A percentile compares a stretch with the other conserved stretches of the same genome.
Conservation (phyloP, 2,797 vertebrate species). For the Fringilla coelebs region DNA sequence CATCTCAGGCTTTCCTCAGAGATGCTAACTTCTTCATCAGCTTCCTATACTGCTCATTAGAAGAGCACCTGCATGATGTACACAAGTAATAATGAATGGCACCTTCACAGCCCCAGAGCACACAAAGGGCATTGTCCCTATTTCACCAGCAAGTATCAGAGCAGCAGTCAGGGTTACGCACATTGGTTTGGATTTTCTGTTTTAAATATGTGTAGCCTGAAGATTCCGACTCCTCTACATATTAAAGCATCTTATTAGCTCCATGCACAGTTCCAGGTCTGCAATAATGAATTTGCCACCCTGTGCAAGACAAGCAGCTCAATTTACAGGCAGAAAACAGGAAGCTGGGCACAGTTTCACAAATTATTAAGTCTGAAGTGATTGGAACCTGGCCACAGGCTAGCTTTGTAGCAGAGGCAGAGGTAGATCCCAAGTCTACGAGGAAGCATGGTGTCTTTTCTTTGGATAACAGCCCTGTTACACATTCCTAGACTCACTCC, state of each 20-base stretch:
- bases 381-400: neutral
- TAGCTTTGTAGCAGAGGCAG: neutral
- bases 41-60: neutral
- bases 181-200: neutral
- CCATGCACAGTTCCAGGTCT: neutral
- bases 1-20: neutral
- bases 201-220: neutral
- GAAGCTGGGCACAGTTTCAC: neutral
- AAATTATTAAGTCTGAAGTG: neutral
- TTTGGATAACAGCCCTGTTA: neutral
- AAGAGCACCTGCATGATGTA: neutral
- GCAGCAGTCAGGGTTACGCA: neutral
- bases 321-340: neutral
- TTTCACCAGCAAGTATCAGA: neutral
- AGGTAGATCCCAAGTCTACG: neutral
- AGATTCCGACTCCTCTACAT: neutral
- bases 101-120: neutral
- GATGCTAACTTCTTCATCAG: neutral
- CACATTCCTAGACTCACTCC: neutral
- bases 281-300: neutral
- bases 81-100: neutral
- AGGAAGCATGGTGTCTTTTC: neutral
- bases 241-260: neutral
- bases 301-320: neutral
- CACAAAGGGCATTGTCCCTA: neutral